Base-by-base conservation (phyloP, 2,113 vertebrate genomes). In the Melanostigma gelatinosum region DNA sequence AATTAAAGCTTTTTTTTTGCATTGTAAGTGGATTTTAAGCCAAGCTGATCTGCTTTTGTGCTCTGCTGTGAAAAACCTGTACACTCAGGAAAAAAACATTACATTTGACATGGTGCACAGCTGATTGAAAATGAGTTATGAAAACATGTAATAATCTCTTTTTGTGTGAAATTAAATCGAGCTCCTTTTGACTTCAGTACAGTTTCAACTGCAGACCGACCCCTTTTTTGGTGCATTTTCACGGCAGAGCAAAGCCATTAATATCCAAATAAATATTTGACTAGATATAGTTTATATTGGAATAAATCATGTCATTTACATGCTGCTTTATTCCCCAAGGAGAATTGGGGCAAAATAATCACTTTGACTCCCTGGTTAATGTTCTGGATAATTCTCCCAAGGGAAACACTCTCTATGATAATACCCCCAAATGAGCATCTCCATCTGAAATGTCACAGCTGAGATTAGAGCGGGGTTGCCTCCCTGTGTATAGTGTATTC, bases 361-460 rank as follows among this genome's bases (percentile, higher is more conserved):
- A 92, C 87, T 86, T 76, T 87, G 92, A 92, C 85, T 91, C 62
- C 73, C 87, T 94, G 94, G 91, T 93, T 95, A 95, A 95, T 95
- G 94, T 95, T 92, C 79, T 95, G 94, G 80, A 94, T 93, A 92
- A 92, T 91, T 89, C 88, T 93, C 92, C 85, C 87, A 15, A 32
- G 87, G 89, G 93, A 91, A 88, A 88, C 90, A 88, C 89, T 92
- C 88, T 92, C 88, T 93, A 93, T 94, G 92, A 94, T 94, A 94
- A 94, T 94, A 93, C 84, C 84, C 83, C 84, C 60, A 52, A 80
- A 86, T 85, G 85, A 91, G 85, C 85, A 91, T 92, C 88, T 82
- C 82, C 40, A 87, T 89, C 80, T 86, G 84, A 93, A 92, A 93
- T 94, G 93, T 91, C 91, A 94, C 84, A 87, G 85, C 75, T 79